phyloP scores from a whole-genome alignment of 2,888 invertebrate genomes.

The Bellardia pandia region DNA sequence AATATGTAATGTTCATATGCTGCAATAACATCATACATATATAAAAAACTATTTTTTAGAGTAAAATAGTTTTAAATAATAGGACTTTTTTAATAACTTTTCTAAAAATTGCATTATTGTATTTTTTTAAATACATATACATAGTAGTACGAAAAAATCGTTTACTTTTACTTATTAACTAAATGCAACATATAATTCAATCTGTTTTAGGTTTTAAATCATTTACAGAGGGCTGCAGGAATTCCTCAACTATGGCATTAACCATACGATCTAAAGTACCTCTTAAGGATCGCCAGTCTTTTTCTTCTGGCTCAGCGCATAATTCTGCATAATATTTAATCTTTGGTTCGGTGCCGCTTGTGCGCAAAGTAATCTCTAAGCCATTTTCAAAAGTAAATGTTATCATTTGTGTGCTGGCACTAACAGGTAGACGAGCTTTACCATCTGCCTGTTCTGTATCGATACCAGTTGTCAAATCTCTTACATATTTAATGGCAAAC shows the following conservation, averaged over 20 bases:
- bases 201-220: conserved; percentile 83
- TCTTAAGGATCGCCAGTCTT: conserved; percentile 88
- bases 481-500: conserved; percentile 88
- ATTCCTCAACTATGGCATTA: conserved; percentile 90
- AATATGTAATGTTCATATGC: background rate
- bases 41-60: no score
- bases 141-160: background rate
- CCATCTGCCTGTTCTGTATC: conserved; percentile 90
- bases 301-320: conserved; percentile 88
- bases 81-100: no score
- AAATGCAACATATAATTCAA: conserved; percentile 65
- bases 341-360: conserved; percentile 99
- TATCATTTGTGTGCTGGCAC: conserved; percentile 93
- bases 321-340: conserved; percentile 99
- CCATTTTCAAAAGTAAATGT: conserved; percentile 96
- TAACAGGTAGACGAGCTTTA: conserved; percentile 89
- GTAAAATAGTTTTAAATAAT: no score
- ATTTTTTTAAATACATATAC: no score
- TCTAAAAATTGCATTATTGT: no score
- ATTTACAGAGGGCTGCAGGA: conserved; percentile 91
- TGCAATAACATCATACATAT: no score
- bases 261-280: conserved; percentile 90
- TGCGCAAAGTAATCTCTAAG: conserved; percentile 93
- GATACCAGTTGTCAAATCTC: conserved; percentile 94
- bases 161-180: conserved; percentile 11